Conservation (phyloP, 1,140 invertebrate genomes). For the Tribolium madens region DNA sequence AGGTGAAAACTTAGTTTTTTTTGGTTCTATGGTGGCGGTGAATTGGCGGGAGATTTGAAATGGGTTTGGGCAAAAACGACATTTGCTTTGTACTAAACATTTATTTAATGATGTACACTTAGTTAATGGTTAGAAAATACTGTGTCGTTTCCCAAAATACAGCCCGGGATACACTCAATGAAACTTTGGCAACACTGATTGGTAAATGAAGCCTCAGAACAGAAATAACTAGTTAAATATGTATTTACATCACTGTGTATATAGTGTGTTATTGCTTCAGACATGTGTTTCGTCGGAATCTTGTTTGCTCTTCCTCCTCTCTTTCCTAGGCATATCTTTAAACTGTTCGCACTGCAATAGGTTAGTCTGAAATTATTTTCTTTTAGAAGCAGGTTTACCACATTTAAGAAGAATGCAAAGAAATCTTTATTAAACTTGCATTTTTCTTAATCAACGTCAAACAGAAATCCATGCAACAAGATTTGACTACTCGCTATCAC, state of each 20-base stretch:
- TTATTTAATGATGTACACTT: constrained; percentile 10
- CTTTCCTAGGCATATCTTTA: constrained; percentile 41
- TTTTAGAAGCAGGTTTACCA: background rate
- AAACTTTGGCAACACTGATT: constrained; percentile 27
- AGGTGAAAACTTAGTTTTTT: no score
- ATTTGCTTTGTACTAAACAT: constrained; percentile 15
- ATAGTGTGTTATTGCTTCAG: constrained; percentile 37
- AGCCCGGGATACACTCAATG: background rate
- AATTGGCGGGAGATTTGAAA: no score
- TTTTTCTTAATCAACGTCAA: constrained; percentile 9
- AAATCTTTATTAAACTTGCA: background rate
- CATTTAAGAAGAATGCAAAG: background rate
- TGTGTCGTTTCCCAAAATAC: background rate
- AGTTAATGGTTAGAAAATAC: background rate
- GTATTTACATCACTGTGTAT: background rate
- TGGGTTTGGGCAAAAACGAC: no score
- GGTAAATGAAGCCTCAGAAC: background rate
- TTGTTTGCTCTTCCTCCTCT: constrained; percentile 42
- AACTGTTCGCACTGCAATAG: constrained; percentile 45
- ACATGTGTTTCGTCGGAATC: constrained; percentile 46
- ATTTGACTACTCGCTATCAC: background rate
- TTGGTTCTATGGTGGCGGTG: no score
- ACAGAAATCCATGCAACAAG: constrained; percentile 26
- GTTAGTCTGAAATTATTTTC: constrained; percentile 27
- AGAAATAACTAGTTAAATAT: background rate